Evolutionary conservation across 2,113 vertebrate genomes (phyloP), one percentile per base, ranked within the genome.

Genomic region (Machaerirhynchus nigripectus): DNA sequence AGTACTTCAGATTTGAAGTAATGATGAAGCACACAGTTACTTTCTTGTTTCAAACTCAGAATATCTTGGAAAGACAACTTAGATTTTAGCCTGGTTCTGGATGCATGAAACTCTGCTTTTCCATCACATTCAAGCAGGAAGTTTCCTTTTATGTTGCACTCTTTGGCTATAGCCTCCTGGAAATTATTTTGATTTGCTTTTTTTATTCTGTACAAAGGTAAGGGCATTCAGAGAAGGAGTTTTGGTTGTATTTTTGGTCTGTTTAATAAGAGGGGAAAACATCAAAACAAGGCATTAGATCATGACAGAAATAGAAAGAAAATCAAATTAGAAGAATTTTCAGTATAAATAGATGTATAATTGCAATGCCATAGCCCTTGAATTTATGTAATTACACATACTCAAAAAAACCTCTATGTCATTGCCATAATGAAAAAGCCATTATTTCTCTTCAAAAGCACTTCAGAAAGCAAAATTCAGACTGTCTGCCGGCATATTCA

Each of bases 371-470:
- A 52, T 75, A 88, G n/a, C 50, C 33, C 70, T 90, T 93, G 40
- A 90, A 61, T 94, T 87, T 91, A 73, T 3, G 27, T 97, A 97
- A 98, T 97, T 96, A 95, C 63, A 84, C 15, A 71, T 57, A 78
- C 79, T 96, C 42, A 84, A 53, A 97, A 96, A 96, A 97, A 53
- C 91, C 87, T 80, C 23, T 85, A 14, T 92, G 82, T 71, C 78
- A 77, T 94, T 88, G 79, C 80, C 31, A 74, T 96, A 93, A 96
- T 89, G 90, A 97, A 97, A 91, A 97, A 96, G 79, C 57, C 24
- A 10, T 96, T 40, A 94, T 97, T 97, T 96, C 83, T 86, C 22
- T 96, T 97, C 87, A 90, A 90, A 95, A 93, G 87, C 63, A 94
- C 56, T 86, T 80, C n/a, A 96, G 73, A 63, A 64, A 57, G 74